Percentiles rank a stretch among this genome's conserved stretches.
These are phyloP conservation scores for Zaprionus davidi DNA, from an alignment of 1,140 invertebrate species.

Conservation along the genomic window DNA sequence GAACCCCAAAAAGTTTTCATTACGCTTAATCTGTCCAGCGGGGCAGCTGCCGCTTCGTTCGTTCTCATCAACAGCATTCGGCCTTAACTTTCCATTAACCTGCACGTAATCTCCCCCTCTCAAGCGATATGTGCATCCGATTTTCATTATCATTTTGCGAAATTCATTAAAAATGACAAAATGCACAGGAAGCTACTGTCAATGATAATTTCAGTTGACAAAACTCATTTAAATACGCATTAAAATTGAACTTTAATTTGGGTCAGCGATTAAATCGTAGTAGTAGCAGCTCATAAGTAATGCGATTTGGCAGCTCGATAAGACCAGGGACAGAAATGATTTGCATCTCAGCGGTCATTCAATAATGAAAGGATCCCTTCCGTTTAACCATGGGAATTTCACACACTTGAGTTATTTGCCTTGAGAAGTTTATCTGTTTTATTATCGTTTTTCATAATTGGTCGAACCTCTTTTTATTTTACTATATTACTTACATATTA, in stretches of 20 bases:
- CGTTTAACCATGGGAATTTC: not conserved
- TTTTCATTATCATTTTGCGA: conserved; percentile 41
- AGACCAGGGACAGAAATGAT: not conserved
- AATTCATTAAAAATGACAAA: conserved; percentile 57
- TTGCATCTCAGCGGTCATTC: not conserved
- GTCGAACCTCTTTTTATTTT: not conserved
- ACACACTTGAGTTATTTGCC: not conserved
- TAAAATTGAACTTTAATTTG: conserved; percentile 20
- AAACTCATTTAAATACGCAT: conserved; percentile 9
- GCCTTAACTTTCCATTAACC: conserved; percentile 43
- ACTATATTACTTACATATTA: not conserved
- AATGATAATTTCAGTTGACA: conserved; percentile 13
- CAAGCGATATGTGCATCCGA: conserved; percentile 18
- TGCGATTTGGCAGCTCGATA: conserved; percentile 26
- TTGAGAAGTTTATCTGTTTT: not conserved
- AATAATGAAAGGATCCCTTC: not conserved
- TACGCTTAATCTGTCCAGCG: conserved; percentile 46
- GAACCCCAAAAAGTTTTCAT: conserved; percentile 51
- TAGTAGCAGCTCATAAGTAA: conserved; percentile 15
- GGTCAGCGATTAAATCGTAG: conserved; percentile 34
- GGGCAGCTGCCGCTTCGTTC: conserved; percentile 33
- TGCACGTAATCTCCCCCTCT: conserved; percentile 30
- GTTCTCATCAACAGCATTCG: conserved; percentile 17
- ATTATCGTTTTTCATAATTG: not conserved
- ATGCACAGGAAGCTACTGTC: conserved; percentile 47